Evolutionary conservation across 2,888 invertebrate genomes (phyloP), one percentile per base, ranked within the genome.

Genomic region (Aplocera efformata): DNA sequence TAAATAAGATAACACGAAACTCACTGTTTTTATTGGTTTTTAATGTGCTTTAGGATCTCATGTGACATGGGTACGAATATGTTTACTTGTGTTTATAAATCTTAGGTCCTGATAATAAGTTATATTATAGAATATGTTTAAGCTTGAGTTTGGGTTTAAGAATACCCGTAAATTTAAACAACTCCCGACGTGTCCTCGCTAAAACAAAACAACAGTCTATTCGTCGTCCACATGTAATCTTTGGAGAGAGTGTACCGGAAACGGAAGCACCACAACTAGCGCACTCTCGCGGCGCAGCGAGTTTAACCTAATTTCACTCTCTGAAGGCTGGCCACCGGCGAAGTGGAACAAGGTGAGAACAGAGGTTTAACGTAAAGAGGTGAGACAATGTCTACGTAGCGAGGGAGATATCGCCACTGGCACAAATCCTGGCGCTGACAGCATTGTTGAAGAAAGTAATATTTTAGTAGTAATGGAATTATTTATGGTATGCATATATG

Each of bases 241-340:
- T 58, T 53, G 48, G 11, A 30, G 28, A 42, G 50, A 55, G 26
- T 35, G 39, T 34, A 32, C 32, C 29, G 43, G 50, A 50, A 50
- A 46, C 45, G 50, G 40, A 32, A 34, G 37, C 43, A 37, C 43
- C 44, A 38, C 48, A 47, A 58, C 46, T 54, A 32, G 53, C 56
- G 47, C 41, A 27, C 48, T 49, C 52, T 46, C 42, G 50, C 58
- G 56, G 56, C 33, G 45, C 22, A 41, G 32, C 26, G 44, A 75
- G 74, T 78, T 79, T 78, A 79, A 79, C 80, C 79, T 68, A 77
- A 78, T 79, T 79, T 66, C 57, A 59, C 60, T 63, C 56, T 60
- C 56, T 64, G 60, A 68, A 68, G 59, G 59, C 60, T 58, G 53
- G 53, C 54, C 42, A 29, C 25, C 47, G 40, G 24, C 48, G 48